Evolutionary conservation across 2,797 vertebrate species (phyloP).

Genomic region (Acanthiza pusilla): DNA sequence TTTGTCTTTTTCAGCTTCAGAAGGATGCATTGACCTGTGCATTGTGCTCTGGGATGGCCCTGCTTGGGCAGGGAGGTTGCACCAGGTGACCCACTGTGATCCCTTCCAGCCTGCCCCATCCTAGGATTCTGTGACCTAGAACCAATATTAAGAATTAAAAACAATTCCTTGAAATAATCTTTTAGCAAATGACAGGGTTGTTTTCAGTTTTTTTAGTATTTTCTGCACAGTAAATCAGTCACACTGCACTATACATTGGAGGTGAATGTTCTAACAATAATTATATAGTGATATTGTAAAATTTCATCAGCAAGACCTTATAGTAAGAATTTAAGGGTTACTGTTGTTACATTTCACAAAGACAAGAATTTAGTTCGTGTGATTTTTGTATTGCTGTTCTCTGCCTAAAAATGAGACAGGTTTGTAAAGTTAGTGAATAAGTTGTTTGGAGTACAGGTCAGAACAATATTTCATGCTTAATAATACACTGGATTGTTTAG

Average conservation of each 20-base stretch:
- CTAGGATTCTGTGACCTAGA: not conserved
- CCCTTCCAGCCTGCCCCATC: not conserved
- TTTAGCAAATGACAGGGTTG: not conserved
- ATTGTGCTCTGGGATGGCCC: not conserved
- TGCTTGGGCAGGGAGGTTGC: not conserved
- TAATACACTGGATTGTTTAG: not conserved
- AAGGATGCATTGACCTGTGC: not conserved
- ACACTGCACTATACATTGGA: fast-evolving
- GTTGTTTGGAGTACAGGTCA: not conserved
- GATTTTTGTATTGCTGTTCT: not conserved
- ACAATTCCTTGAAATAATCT: not conserved
- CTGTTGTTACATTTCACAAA: not conserved
- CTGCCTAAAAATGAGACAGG: not conserved
- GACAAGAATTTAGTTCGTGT: not conserved
- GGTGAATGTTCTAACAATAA: not conserved
- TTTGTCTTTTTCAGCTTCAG: not conserved
- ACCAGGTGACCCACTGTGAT: not conserved
- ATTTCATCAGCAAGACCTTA: not conserved
- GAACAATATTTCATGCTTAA: not conserved
- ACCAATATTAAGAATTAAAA: not conserved
- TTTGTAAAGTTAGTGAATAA: not conserved
- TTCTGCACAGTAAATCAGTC: not conserved
- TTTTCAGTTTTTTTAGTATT: not conserved
- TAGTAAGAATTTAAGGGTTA: not conserved
- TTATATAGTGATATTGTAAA: not conserved